Conservation (phyloP, 2,113 vertebrate species). For the Embiotoca jacksoni region DNA sequence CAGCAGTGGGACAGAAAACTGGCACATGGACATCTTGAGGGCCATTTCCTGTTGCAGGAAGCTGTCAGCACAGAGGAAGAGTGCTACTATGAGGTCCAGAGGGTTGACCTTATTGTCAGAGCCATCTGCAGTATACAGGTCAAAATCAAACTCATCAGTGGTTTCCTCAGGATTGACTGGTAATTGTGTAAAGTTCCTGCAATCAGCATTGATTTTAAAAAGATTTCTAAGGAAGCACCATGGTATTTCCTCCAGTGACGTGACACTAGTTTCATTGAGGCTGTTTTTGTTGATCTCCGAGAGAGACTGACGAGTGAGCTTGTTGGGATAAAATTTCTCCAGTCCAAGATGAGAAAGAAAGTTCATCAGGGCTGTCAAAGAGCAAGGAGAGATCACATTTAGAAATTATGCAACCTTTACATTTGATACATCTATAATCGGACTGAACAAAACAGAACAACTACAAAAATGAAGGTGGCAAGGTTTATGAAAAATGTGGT, state of each 20-base stretch:
- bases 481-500: no score
- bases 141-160: background rate
- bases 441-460: no score
- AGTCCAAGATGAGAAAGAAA: conserved; percentile 47
- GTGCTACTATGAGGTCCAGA: conserved; percentile 78
- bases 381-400: background rate
- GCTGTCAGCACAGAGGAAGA: conserved; percentile 80
- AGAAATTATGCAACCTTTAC: no score
- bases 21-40: conserved; percentile 83
- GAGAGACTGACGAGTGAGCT: conserved; percentile 57
- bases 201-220: conserved; percentile 56
- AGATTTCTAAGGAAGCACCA: conserved; percentile 62
- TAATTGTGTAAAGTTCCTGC: conserved; percentile 27
- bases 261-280: background rate
- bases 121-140: background rate
- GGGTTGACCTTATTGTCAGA: conserved; percentile 52
- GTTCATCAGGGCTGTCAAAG: background rate
- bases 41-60: conserved; percentile 81
- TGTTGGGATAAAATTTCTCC: conserved; percentile 54
- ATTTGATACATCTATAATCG: no score
- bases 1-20: conserved; percentile 83
- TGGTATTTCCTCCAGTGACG: conserved; percentile 36
- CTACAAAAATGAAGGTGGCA: no score
- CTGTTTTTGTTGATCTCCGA: conserved; percentile 58
- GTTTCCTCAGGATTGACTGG: fast-evolving